These are phyloP conservation scores for Patagioenas fasciata DNA, from an alignment of 2,113 vertebrate genomes.

Conservation along the genomic window DNA sequence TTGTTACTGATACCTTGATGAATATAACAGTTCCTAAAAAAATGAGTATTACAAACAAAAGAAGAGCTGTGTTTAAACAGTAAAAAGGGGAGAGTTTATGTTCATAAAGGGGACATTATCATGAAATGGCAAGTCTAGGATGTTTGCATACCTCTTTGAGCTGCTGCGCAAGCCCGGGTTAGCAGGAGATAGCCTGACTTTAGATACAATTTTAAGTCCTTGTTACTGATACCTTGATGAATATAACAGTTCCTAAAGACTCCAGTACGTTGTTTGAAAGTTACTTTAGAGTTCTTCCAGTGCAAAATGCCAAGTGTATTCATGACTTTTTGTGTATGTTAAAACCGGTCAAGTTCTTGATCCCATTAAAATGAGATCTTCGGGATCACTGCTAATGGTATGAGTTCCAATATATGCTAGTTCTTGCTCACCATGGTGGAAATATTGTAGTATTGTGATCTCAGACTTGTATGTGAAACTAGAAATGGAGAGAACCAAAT, in stretches of 20 bases:
- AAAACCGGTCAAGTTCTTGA: background rate
- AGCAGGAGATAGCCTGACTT: background rate
- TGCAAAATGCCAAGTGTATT: background rate
- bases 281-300: background rate
- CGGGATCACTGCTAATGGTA: accelerated
- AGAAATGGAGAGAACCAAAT: background rate
- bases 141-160: background rate
- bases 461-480: background rate
- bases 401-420: background rate
- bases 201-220: background rate
- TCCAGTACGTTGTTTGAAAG: background rate
- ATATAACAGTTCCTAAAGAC: background rate
- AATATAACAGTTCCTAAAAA: background rate
- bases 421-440: background rate
- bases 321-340: background rate
- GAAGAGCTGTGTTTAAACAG: background rate
- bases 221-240: background rate
- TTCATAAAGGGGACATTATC: background rate
- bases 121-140: background rate
- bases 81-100: background rate
- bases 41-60: background rate
- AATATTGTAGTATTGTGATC: background rate
- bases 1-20: background rate
- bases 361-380: background rate
- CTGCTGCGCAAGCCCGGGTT: accelerated